A percentile compares a stretch with the other conserved stretches of the same genome.
These are phyloP conservation scores for Epinephelus lanceolatus DNA, from an alignment of 2,113 vertebrate species.

Conservation along the genomic window DNA sequence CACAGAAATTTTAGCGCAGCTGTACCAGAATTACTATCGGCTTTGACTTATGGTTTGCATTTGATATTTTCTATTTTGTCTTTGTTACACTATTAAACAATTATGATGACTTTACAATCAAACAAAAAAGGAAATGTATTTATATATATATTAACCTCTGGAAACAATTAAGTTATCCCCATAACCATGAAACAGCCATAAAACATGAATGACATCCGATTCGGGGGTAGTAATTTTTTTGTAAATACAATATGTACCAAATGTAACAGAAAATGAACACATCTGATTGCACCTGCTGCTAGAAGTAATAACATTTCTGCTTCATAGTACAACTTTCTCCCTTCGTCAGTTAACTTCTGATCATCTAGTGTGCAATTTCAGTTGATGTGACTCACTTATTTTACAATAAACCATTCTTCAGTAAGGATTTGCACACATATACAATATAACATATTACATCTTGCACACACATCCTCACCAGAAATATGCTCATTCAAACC, in stretches of 20 bases:
- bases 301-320: conserved; percentile 61
- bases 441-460: conserved; percentile 66
- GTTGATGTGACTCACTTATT: conserved; percentile 52
- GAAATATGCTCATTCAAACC: conserved; percentile 62
- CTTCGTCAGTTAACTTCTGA: conserved; percentile 50
- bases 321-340: conserved; percentile 59
- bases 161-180: conserved; percentile 66
- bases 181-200: conserved; percentile 56
- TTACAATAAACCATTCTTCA: conserved; percentile 68
- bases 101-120: conserved; percentile 62
- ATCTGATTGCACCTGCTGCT: conserved; percentile 60
- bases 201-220: conserved; percentile 50
- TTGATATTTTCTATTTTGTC: conserved; percentile 33
- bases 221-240: conserved; percentile 33
- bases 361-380: conserved; percentile 72
- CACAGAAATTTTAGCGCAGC: conserved; percentile 12
- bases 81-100: conserved; percentile 61
- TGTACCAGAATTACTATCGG: conserved; percentile 17
- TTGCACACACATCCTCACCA: conserved; percentile 59
- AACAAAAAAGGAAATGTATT: conserved; percentile 64
- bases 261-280: conserved; percentile 71
- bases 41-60: conserved; percentile 42
- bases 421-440: conserved; percentile 59
- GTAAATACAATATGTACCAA: conserved; percentile 71
- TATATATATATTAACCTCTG: conserved; percentile 84